Conservation (phyloP, 2,888 invertebrate genomes). For the Lydus trimaculatus region DNA sequence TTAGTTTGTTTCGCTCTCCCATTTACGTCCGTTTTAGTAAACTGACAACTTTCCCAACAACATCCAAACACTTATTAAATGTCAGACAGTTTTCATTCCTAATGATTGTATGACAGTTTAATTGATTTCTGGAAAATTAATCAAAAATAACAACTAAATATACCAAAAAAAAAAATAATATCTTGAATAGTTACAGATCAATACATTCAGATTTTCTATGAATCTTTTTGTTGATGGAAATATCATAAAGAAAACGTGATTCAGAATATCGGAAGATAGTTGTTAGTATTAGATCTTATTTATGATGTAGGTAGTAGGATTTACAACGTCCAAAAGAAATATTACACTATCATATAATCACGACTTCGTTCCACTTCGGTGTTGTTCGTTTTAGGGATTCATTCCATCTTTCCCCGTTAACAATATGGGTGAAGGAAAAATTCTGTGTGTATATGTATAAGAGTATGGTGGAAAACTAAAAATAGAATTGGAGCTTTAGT, state of each 20-base stretch:
- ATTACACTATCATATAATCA: conserved; percentile 41
- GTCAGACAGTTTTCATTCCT: no score
- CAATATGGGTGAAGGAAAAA: conserved; percentile 27
- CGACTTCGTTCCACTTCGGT: conserved; percentile 33
- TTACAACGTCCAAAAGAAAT: conserved; percentile 40
- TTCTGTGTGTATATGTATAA: conserved; percentile 27
- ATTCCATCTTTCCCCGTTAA: background rate
- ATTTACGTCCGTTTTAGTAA: no score
- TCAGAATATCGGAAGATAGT: background rate
- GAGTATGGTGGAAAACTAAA: conserved; percentile 36
- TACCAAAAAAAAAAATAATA: no score
- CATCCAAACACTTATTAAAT: no score
- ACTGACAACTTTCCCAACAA: no score
- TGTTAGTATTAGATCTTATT: conserved; percentile 34
- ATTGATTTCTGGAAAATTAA: no score
- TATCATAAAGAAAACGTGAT: background rate
- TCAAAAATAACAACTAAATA: no score
- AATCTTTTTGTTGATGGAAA: background rate
- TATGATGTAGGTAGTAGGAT: conserved; percentile 36
- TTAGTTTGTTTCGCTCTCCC: no score
- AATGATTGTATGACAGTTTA: no score
- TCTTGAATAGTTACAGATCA: no score
- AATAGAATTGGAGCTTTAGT: conserved; percentile 42
- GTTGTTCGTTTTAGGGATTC: conserved; percentile 14
- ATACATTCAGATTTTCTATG: no score